phyloP scores from a whole-genome alignment of 2,888 invertebrate genomes.

The Pandemis corylana region DNA sequence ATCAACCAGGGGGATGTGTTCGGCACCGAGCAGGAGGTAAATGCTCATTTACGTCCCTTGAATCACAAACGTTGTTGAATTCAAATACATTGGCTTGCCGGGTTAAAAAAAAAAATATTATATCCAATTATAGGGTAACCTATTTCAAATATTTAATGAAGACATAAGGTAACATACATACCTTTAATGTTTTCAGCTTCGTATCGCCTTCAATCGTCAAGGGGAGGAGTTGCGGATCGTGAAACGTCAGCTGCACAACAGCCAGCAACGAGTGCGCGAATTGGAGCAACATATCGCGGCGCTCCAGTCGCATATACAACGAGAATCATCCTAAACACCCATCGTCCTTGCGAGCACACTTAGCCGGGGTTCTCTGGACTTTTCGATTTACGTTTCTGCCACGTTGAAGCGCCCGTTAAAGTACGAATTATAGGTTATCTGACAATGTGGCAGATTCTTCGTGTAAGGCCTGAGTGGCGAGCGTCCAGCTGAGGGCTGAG shows the following conservation, averaged over 20 bases:
- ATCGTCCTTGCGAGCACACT: not conserved
- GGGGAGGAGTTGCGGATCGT: slow-evolving; percentile 91
- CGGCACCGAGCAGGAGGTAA: slow-evolving; percentile 85
- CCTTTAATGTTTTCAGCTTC: slow-evolving; percentile 82
- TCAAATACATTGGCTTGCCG: no score
- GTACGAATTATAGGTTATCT: no score
- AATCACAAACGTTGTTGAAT: no score
- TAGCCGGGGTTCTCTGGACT: not conserved
- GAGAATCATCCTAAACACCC: slow-evolving; percentile 55
- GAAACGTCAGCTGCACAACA: slow-evolving; percentile 90
- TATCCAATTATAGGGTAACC: no score
- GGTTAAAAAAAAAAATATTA: no score
- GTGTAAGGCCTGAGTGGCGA: no score
- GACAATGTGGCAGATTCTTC: no score
- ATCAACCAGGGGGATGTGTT: slow-evolving; percentile 86
- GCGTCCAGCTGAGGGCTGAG: no score
- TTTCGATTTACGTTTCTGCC: no score
- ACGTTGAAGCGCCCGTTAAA: no score
- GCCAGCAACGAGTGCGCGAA: slow-evolving; percentile 92
- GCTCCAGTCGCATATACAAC: slow-evolving; percentile 76
- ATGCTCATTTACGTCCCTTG: slow-evolving; percentile 19
- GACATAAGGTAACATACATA: no score
- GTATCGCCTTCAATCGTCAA: slow-evolving; percentile 90
- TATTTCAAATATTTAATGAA: no score
- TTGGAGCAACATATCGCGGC: slow-evolving; percentile 90